Percentiles rank a stretch among this genome's conserved stretches.
Conservation (phyloP, 2,888 invertebrate genomes). For the Achlya flavicornis region DNA sequence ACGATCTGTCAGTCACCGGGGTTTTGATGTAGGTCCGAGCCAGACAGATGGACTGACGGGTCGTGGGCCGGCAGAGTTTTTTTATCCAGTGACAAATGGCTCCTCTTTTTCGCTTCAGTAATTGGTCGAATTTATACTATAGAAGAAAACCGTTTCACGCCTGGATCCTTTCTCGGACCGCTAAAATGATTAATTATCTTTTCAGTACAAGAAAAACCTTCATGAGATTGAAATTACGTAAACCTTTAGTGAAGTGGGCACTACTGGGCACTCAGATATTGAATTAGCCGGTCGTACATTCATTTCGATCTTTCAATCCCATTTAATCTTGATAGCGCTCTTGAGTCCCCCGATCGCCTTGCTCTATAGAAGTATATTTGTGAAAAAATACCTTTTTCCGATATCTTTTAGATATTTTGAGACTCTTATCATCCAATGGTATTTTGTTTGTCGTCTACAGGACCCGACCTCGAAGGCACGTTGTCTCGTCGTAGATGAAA, state of each 20-base stretch:
- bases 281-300: conserved; percentile 9
- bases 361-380: conserved; percentile 1
- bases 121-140: conserved; percentile 69
- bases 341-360: conserved; percentile 11
- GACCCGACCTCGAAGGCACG: neutral
- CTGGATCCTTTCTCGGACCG: neutral
- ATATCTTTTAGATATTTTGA: conserved; percentile 10
- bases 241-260: neutral
- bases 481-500: neutral
- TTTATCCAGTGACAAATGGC: conserved; percentile 73
- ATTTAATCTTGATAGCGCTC: conserved; percentile 11
- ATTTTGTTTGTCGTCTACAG: conserved; percentile 1
- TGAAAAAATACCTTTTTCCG: conserved; percentile 7
- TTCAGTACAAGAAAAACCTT: neutral
- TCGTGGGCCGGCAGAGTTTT: conserved; percentile 55
- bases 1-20: conserved; percentile 65
- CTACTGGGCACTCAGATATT: neutral
- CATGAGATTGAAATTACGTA: neutral
- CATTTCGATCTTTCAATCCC: conserved; percentile 9
- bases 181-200: conserved; percentile 3
- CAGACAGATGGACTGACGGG: conserved; percentile 73
- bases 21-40: conserved; percentile 69
- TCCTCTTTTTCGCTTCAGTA: conserved; percentile 57
- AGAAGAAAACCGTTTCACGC: conserved; percentile 33
- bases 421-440: conserved; percentile 9